A percentile compares a stretch with the other conserved stretches of the same genome.
Conservation (phyloP, 1,140 invertebrate genomes). For the Agraylea sexmaculata region DNA sequence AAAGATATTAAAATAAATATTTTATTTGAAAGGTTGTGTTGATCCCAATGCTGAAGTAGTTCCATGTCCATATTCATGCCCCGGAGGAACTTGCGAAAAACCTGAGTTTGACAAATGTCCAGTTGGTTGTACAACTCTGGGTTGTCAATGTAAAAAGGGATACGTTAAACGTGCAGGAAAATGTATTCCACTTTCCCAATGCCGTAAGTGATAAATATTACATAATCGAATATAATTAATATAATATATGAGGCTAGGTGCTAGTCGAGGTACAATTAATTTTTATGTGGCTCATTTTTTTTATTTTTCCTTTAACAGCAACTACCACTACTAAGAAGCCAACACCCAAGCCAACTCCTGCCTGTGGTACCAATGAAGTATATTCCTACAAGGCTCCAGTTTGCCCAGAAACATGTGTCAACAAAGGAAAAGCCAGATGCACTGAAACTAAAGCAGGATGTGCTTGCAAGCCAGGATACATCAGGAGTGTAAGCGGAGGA, state of each 20-base stretch:
- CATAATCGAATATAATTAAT: background rate
- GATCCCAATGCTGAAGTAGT: conserved; percentile 9
- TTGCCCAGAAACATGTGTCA: background rate
- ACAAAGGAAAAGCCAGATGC: conserved; percentile 1
- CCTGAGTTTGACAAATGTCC: conserved; percentile 4
- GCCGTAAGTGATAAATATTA: conserved; percentile 3
- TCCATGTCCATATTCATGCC: conserved; percentile 7
- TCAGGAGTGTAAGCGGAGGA: too few relatives aligned
- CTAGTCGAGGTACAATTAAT: too few relatives aligned
- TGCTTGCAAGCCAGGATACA: too few relatives aligned
- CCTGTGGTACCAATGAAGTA: too few relatives aligned
- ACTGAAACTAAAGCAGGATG: background rate
- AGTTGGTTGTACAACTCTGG: background rate
- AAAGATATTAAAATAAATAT: too few relatives aligned
- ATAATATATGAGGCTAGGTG: too few relatives aligned
- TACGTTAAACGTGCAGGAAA: conserved; percentile 7
- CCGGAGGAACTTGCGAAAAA: conserved; percentile 8
- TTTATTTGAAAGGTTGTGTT: conserved; percentile 1
- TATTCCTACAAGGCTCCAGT: too few relatives aligned
- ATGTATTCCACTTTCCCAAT: conserved; percentile 3
- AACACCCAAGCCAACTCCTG: too few relatives aligned
- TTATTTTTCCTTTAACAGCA: background rate
- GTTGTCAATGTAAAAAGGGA: conserved; percentile 9
- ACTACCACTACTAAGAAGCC: background rate
- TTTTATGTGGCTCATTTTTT: too few relatives aligned